Evolutionary conservation across 2,888 invertebrate genomes (phyloP), one percentile per base, ranked within the genome.

Genomic region (Pammene fasciana): DNA sequence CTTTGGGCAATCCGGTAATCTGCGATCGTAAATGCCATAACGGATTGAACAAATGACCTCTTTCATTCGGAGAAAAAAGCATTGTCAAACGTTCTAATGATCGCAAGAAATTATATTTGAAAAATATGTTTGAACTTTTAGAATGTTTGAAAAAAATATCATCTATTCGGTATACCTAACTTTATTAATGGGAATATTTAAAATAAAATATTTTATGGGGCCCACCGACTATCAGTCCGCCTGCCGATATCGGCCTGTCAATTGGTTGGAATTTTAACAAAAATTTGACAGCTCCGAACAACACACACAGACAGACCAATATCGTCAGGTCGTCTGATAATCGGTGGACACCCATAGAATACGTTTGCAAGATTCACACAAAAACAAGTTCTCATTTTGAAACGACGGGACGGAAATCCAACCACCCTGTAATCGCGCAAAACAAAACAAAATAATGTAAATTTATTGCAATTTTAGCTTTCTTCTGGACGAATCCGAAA

Each of bases 11-110:
- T 68, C 64, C 45, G 34, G 57, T 52, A 68, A 68, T 68, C 64
- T 52, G 45, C 79, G 79, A 79, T 82, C 79, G 79, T 65, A 62
- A 65, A 68, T 55, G 34, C 46, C 59, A 54, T 88, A 89, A 89
- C 88, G 88, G 88, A 75, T 75, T 55, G 54, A 41, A 61, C 52
- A 56, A 62, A 67, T 38, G 36, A 52, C 18, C 16, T 26, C 41
- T 36, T 67, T 45, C 43, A 18, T 18, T 13, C 18, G 18, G 50
- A 56, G 16, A 36, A 38, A 50, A 54, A 38, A 43, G 11, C 26
- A 38, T 65, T 57, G 50, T 64, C 26, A 41, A 45, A 34, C 34
- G 61, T 10, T 10, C 43, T 60, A 34, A 45, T n/a, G 59, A 26
- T 50, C 26, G 18, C 50, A 50, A 50, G 18, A 48, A 10, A 48